phyloP scores from a whole-genome alignment of 1,140 invertebrate species.

The Caenorhabditis tropicalis region DNA sequence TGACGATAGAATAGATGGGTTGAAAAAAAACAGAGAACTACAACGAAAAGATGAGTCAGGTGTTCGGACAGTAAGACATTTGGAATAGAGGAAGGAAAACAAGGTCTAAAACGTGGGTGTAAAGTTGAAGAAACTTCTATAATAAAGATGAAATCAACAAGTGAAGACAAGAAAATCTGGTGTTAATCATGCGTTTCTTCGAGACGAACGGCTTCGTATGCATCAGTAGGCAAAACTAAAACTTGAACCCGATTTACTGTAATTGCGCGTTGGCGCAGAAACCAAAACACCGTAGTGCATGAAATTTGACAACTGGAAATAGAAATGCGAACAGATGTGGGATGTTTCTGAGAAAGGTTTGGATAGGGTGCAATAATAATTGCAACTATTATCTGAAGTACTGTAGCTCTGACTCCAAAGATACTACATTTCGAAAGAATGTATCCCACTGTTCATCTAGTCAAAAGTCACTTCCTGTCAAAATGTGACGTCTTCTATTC shows the following conservation, averaged over 20 bases:
- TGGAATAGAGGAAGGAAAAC: background rate
- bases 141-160: too few relatives aligned
- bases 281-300: background rate
- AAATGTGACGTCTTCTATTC: background rate
- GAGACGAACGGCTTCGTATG: constrained; percentile 18
- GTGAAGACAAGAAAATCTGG: background rate
- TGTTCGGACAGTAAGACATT: constrained; percentile 4
- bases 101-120: background rate
- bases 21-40: constrained; percentile 10
- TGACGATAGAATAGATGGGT: background rate
- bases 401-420: background rate
- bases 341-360: background rate
- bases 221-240: background rate
- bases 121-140: background rate
- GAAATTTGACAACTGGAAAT: background rate
- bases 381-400: background rate
- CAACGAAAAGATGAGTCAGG: constrained; percentile 21
- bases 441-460: background rate
- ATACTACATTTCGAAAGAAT: too few relatives aligned
- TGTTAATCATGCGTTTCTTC: constrained; percentile 4
- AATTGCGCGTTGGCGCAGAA: background rate
- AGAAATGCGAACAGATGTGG: background rate
- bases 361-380: background rate
- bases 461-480: background rate
- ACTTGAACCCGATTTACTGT: constrained; percentile 14